Percentiles rank a stretch among this genome's conserved stretches.
Conservation (phyloP, 2,113 vertebrate species). For the Kobus ellipsiprymnus region DNA sequence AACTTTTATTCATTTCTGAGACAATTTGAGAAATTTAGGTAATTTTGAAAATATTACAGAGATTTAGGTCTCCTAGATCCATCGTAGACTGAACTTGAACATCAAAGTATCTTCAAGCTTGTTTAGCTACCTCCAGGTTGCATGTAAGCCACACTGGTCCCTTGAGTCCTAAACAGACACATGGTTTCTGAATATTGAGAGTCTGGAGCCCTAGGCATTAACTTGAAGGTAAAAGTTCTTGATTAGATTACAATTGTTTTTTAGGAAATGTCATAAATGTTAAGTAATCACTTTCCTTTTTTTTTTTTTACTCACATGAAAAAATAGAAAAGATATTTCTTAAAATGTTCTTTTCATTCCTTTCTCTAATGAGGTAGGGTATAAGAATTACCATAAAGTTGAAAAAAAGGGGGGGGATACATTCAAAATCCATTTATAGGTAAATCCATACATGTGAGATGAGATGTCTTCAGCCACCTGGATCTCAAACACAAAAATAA, state of each 20-base stretch:
- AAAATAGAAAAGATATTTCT: not conserved
- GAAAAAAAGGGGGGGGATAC: accelerated
- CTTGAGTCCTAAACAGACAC: not conserved
- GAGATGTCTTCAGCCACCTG: not conserved
- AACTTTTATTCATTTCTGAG: not conserved
- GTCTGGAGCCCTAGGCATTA: not conserved
- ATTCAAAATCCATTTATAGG: not conserved
- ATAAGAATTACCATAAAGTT: not conserved
- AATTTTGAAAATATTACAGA: not conserved
- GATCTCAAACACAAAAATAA: not conserved
- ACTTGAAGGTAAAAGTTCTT: not conserved
- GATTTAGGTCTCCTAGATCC: not conserved
- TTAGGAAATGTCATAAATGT: not conserved
- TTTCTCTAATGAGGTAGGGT: not conserved
- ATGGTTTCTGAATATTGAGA: not conserved
- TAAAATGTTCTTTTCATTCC: not conserved
- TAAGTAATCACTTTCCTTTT: not conserved
- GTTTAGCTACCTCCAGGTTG: not conserved
- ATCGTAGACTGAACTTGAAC: not conserved
- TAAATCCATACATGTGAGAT: not conserved
- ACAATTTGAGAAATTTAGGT: not conserved
- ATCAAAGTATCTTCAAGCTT: not conserved
- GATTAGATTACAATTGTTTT: not conserved
- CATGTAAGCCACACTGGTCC: not conserved
- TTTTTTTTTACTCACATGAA: not conserved